Evolutionary conservation across 2,888 invertebrate genomes (phyloP), one percentile per base, ranked within the genome.

Genomic region (Torymus auratus): DNA sequence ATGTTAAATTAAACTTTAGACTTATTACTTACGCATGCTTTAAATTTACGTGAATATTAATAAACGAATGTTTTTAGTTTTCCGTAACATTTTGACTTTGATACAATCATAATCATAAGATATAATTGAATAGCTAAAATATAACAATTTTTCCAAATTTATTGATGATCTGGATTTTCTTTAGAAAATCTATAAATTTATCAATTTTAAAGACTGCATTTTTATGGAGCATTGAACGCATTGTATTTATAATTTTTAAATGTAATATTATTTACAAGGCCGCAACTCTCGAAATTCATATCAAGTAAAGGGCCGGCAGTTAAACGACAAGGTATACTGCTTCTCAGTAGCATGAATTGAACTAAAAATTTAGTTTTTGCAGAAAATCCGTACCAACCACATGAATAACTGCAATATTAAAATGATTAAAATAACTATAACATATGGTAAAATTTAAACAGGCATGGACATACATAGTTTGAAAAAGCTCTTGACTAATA

Each of bases 341-440:
- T n/a, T 23, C 75, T 60, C 5, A 61, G 10, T 23, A 68, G 14
- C 75, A 75, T 75, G 7, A 75, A 53, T n/a, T 20, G 20, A 4
- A 75, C 20, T 14, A 75, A 15, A 2, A 7, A 15, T 52, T 53
- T 28, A 0, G 75, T 65, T 53, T 75, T 68, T 13, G 15, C 2
- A n/a, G 75, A 65, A 65, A 65, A 73, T 68, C 13, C 5, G 12
- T 70, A 64, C 69, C 69, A 77, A 15, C 76, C 69, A 4, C 69
- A 55, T 4, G 28, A 2, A 69, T 76, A 76, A 69, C 76, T 76
- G 13, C 15, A 53, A 76, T 5, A 7, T 14, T 11, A 17, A n/a
- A 58, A 23, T n/a, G 4, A 4, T 15, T 12, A 53, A 17, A 50
- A 17, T 17, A 58, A 15, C 2, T 14, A 55, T 58, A 41, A 41